Evolutionary conservation across 2,888 invertebrate species (phyloP), one percentile per base, ranked within the genome.

Genomic region (Lampropteryx suffumata): DNA sequence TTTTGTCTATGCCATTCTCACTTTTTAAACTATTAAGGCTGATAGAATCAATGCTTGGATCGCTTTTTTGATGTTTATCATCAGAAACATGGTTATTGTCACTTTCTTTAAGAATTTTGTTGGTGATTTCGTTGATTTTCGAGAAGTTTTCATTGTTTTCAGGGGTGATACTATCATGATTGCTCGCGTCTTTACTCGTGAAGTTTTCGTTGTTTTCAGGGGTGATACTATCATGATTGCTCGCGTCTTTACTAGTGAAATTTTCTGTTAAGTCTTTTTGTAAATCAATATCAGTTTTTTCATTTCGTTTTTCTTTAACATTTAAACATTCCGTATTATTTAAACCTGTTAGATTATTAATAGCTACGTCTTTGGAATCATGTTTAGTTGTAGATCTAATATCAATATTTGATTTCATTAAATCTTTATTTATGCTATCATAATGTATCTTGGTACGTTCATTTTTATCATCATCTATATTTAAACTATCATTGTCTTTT

Each of bases 91-190:
- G 33, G 7, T 26, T 9, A 11, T 47, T 8, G 33, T 40, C 30
- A 4, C 6, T 35, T 10, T 48, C 40, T 33, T 44, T 35, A 0
- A 53, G 12, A 8, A 53, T 53, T 41, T 53, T 40, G n/a, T 30
- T 49, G 1, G 53, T 53, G 6, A 53, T 53, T 35, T 53, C 43
- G 12, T 52, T 39, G 9, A 52, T 52, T 48, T 52, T 52, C n/a
- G 52, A 32, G 8, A 52, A 44, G 27, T 35, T 29, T 8, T 47
- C 44, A n/a, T 46, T 26, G 12, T 27, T 50, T 29, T 26, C 12
- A 7, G 10, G 9, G 2, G 17, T 17, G 4, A 17, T 17, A 4
- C 17, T 17, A 17, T 17, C 17, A 17, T 4, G 3, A 3, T 3
- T 17, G 4, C 17, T 17, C 17, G 17, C 17, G 17, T 3, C 17